Evolutionary conservation across 2,113 vertebrate genomes (phyloP), one percentile per base, ranked within the genome.

Genomic region (Cyanistes caeruleus): DNA sequence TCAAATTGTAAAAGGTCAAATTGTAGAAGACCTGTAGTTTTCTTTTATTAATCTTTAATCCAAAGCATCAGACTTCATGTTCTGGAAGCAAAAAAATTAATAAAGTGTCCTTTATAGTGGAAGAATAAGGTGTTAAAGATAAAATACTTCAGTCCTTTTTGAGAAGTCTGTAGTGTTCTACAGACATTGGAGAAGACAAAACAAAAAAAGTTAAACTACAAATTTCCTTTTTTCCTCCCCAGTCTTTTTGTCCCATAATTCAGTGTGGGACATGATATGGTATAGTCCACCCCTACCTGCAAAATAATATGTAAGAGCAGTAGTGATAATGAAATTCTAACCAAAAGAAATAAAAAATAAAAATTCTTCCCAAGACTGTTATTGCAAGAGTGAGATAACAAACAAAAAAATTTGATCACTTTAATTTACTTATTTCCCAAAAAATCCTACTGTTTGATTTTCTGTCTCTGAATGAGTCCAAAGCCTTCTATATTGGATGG

Each of bases 211-310:
- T 65, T 84, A 41, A 84, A 41, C 1, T 25, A 23, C 1, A 2
- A 80, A 68, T 49, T 58, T 75, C 2, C 5, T 2, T 11, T 30
- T 9, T 13, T 2, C 1, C 5, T 4, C 20, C 31, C 4, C 8
- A 20, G 2, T 21, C 3, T 19, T 83, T n/a, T 51, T 84, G 10
- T 70, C 15, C 13, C 18, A 30, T 59, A 60, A 20, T 5, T 46
- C 33, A 41, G 2, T 30, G 59, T 33, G 16, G 27, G 15, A 39
- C 33, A 52, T 33, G 28, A 18, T 7, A 37, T n/a, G 18, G 3
- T 52, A 2, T 24, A 64, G 18, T 52, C 31, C 5, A 65, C 1
- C 5, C 13, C 4, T 52, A 73, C 9, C 15, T 52, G 31, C 1
- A 48, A 69, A 65, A 68, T 8, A 48, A 9, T 58, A 16, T 27